Percentiles rank a stretch among this genome's conserved stretches.
Conservation (phyloP, 2,888 invertebrate species). For the Folsomia manolachei region DNA sequence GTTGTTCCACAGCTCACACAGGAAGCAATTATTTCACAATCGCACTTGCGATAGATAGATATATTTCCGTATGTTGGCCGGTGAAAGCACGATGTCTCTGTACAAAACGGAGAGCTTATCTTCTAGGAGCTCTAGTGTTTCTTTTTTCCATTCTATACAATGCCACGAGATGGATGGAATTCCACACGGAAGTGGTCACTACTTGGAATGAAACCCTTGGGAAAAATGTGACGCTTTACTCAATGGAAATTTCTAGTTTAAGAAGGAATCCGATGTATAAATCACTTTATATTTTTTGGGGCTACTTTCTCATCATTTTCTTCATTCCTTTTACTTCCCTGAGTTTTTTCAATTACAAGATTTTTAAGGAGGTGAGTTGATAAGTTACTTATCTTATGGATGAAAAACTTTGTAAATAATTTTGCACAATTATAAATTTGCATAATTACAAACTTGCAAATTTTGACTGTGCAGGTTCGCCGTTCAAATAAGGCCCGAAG, state of each 20-base stretch:
- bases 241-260: conserved; percentile 38
- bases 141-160: conserved; percentile 36
- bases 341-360: conserved; percentile 43
- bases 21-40: conserved; percentile 40
- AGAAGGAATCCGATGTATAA: conserved; percentile 35
- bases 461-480: conserved; percentile 30
- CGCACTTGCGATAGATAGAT: conserved; percentile 38
- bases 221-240: conserved; percentile 14
- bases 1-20: conserved; percentile 35
- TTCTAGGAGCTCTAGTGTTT: conserved; percentile 19
- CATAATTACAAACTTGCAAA: not conserved
- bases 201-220: not conserved
- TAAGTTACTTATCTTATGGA: not conserved
- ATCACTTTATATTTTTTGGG: conserved; percentile 45
- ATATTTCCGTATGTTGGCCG: conserved; percentile 40
- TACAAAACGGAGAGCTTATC: conserved; percentile 26
- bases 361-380: conserved; percentile 42
- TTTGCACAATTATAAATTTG: not conserved
- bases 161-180: conserved; percentile 41
- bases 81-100: conserved; percentile 36
- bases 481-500: conserved; percentile 23
- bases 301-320: conserved; percentile 43
- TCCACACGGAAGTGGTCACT: conserved; percentile 27
- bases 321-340: conserved; percentile 44
- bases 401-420: no score